Evolutionary conservation across 2,113 vertebrate genomes (phyloP), one percentile per base, ranked within the genome.

Genomic region (Leptodactylus fuscus): DNA sequence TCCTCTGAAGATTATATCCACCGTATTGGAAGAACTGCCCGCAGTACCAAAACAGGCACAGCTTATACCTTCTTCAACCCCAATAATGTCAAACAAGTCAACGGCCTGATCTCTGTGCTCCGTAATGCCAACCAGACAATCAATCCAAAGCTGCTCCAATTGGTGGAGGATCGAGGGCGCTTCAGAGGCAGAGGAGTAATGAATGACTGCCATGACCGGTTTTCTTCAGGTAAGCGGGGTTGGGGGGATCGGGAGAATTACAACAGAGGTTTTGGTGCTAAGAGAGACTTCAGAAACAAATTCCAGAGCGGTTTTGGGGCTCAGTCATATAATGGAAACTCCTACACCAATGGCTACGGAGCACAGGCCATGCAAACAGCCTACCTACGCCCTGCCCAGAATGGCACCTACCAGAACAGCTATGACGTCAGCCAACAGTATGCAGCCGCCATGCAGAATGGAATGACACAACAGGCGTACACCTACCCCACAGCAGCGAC

Each of bases 1-100:
- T 99, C 97, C 94, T 99, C 98, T 87, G 98, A 99, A 95, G 98
- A 99, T 94, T 99, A 99, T 97, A 98, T 99, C 93, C 98, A 99
- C 92, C 98, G 97, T 94, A 99, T 99, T 95, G 98, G 98, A 95
- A 96, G 98, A 92, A 99, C 98, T 91, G 98, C 97, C 95, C 98
- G 97, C 92, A 99, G 98, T 96, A 98, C 97, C 97, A 99, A 99
- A 97, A 99, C 97, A 92, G 98, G 98, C 96, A 99, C 98, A 85
- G 98, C 98, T 90, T 99, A 99, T 93, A 99, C 98, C 90, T 99
- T 99, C 96, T 99, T 99, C 96, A 99, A 97, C 92, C 97, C 97
- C 93, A 97, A 97, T 95, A 99, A 99, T 94, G 96, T 97, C 95
- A 98, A 98, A 95, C 98, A 99, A 94, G 98, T 98, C 89, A 96